A percentile compares a stretch with the other conserved stretches of the same genome.
These are phyloP conservation scores for Bombus picipes DNA, from an alignment of 1,140 invertebrate species.

Conservation along the genomic window DNA sequence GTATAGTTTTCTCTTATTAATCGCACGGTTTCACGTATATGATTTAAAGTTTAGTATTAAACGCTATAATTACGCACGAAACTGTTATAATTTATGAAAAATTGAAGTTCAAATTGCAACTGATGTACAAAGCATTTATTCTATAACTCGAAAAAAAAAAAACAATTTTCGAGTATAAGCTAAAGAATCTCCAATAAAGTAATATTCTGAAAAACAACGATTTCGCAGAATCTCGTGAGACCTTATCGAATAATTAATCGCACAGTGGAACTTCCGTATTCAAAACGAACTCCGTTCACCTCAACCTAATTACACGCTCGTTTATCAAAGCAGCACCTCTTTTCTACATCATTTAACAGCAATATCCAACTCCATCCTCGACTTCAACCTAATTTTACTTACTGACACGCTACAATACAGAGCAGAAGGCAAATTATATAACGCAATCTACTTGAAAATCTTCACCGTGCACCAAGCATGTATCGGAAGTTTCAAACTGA, in stretches of 20 bases:
- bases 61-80: too few species aligned
- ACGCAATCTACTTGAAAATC: neutral
- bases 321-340: constrained; percentile 19
- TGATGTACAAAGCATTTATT: neutral
- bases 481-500: neutral
- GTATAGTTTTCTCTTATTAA: too few species aligned
- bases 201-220: neutral
- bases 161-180: neutral
- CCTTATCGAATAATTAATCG: neutral
- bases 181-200: neutral
- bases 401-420: neutral
- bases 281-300: neutral
- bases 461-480: neutral
- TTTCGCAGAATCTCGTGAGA: neutral
- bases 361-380: neutral
- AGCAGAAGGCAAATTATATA: neutral
- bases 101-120: too few species aligned
- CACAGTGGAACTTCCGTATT: neutral
- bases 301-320: neutral
- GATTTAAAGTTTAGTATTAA: too few species aligned
- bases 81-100: too few species aligned
- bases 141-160: neutral
- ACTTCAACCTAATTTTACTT: neutral
- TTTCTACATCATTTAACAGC: constrained; percentile 8
- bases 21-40: too few species aligned